Evolutionary conservation across 1,140 invertebrate species (phyloP).

Genomic region (Zaprionus gabonicus): DNA sequence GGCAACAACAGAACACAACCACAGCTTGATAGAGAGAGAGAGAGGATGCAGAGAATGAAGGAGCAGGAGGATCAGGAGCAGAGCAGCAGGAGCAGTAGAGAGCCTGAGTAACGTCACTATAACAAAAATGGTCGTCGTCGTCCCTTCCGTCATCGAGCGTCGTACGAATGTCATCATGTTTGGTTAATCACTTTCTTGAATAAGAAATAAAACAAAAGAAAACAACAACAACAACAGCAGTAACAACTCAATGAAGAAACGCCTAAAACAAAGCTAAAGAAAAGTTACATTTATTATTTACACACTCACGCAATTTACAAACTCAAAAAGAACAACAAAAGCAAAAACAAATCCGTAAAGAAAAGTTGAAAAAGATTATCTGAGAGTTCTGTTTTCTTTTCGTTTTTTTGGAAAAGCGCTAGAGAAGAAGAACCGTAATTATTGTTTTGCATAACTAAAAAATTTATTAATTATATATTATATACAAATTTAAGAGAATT

Average conservation of each 20-base stretch:
- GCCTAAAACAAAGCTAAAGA: conserved; percentile 4
- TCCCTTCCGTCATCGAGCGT: conserved; percentile 77
- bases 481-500: conserved; percentile 71
- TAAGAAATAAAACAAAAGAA: conserved; percentile 70
- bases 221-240: conserved; percentile 36
- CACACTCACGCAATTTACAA: conserved; percentile 41
- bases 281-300: conserved; percentile 47
- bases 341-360: conserved; percentile 44
- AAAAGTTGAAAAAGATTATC: conserved; percentile 12
- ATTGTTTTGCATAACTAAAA: conserved; percentile 79
- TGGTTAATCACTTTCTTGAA: conserved; percentile 65
- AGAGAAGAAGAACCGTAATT: conserved; percentile 57
- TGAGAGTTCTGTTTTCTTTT: conserved; percentile 3
- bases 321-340: conserved; percentile 14
- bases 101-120: conserved; percentile 20
- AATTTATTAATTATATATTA: conserved; percentile 78
- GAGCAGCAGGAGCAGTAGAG: not conserved
- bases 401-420: conserved; percentile 13
- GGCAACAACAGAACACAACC: conserved; percentile 22
- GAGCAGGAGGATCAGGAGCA: not conserved
- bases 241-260: conserved; percentile 13
- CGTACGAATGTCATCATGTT: conserved; percentile 70
- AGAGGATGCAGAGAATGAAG: not conserved
- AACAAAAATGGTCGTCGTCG: conserved; percentile 50
- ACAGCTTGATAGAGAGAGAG: no score